Evolutionary conservation across 2,888 invertebrate genomes (phyloP).

Genomic region (Monoplex corrugatus): DNA sequence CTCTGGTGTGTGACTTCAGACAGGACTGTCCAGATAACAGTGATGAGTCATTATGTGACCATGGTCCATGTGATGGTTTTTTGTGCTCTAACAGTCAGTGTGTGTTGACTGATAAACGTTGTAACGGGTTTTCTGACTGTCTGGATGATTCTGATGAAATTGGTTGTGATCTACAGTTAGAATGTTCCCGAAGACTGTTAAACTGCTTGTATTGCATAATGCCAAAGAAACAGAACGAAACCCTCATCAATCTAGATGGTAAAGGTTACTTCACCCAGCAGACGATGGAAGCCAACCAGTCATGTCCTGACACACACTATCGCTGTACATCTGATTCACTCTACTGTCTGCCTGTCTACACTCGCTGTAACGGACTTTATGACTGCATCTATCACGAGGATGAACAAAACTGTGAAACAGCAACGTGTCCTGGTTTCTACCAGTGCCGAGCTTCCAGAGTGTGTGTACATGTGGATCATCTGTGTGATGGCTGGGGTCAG

Average conservation of each 20-base stretch:
- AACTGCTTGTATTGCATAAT: neutral
- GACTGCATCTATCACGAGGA: conserved; percentile 8
- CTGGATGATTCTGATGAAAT: conserved; percentile 25
- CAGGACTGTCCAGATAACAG: conserved; percentile 10
- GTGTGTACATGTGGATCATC: conserved; percentile 13
- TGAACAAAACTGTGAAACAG: neutral
- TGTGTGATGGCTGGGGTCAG: conserved; percentile 32
- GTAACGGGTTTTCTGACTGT: neutral
- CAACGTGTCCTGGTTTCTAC: conserved; percentile 2
- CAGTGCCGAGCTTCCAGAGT: neutral
- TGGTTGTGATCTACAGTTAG: neutral
- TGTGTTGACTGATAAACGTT: neutral
- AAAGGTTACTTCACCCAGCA: neutral
- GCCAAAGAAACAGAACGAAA: neutral
- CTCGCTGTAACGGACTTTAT: neutral
- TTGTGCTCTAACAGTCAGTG: neutral
- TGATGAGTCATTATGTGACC: neutral
- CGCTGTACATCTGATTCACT: neutral
- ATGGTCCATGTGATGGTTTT: neutral
- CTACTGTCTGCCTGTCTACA: conserved; percentile 20
- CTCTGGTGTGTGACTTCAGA: neutral
- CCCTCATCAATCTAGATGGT: conserved; percentile 10
- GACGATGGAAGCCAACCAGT: neutral
- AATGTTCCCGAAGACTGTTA: neutral
- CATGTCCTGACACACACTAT: conserved; percentile 24